Evolutionary conservation across 2,113 vertebrate species (phyloP).

Genomic region (Hyperopisus bebe): DNA sequence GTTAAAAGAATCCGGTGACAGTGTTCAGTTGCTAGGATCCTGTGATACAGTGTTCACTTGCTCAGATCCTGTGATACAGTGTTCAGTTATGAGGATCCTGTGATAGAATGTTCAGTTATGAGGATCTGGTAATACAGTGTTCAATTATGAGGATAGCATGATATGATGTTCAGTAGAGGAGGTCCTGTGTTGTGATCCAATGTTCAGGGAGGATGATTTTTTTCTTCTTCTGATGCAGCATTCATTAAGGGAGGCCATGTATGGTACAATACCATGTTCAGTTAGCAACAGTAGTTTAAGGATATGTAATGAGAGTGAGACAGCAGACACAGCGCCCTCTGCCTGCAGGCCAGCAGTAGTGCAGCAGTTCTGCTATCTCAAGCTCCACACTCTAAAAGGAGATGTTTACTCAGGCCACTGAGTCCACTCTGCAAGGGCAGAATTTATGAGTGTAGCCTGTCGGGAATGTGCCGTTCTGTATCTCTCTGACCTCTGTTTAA

Average conservation of each 20-base stretch:
- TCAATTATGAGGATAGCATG: not conserved
- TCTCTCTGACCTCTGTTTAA: not conserved
- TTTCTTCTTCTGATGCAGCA: not conserved
- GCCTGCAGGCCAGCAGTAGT: not conserved
- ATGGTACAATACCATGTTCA: not conserved
- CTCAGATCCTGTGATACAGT: not conserved
- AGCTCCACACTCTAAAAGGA: not conserved
- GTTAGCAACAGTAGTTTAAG: not conserved
- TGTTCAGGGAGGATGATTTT: not conserved
- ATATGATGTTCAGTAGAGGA: not conserved
- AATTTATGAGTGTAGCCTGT: not conserved
- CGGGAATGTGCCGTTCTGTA: not conserved
- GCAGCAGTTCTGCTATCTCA: not conserved
- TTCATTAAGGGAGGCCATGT: not conserved
- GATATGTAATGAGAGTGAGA: not conserved
- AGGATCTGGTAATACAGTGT: not conserved
- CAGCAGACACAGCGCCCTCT: not conserved
- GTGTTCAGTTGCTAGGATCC: not conserved
- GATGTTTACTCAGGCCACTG: not conserved
- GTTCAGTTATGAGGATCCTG: not conserved
- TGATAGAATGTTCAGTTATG: too few relatives aligned
- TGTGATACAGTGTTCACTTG: not conserved
- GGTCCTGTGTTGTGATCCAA: not conserved
- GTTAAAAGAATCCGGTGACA: not conserved
- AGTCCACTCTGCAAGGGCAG: not conserved